phyloP scores from a whole-genome alignment of 2,888 invertebrate genomes.

The Seira ritae region DNA sequence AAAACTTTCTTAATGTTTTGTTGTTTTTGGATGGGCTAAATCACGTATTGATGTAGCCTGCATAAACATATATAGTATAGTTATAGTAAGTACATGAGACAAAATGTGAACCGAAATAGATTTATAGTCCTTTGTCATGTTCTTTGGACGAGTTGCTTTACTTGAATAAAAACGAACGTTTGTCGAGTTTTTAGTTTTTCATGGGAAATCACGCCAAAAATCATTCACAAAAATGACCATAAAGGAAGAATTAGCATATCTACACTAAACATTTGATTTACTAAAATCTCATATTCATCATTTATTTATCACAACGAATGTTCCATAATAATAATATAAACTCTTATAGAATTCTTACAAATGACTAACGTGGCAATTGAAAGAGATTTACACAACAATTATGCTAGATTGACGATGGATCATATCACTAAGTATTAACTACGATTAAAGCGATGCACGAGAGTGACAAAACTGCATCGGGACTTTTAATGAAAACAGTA shows the following conservation, averaged over 20 bases:
- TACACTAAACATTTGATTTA: neutral
- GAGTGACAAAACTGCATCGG: no score
- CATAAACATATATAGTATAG: neutral
- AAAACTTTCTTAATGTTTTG: neutral
- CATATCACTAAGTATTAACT: no score
- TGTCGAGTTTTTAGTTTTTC: neutral
- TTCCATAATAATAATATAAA: neutral
- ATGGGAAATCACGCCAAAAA: neutral
- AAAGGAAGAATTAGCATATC: neutral
- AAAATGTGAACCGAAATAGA: neutral
- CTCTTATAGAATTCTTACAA: neutral
- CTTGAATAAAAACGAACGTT: conserved; percentile 16
- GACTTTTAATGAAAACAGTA: no score
- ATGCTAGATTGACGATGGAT: no score
- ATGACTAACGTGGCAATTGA: no score
- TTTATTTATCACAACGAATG: neutral
- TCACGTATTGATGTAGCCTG: no score
- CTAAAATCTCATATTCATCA: neutral
- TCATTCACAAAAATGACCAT: neutral
- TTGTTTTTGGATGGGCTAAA: neutral
- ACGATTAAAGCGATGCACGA: no score
- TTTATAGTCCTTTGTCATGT: neutral
- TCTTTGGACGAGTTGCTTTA: conserved; percentile 11
- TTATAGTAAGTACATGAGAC: neutral
- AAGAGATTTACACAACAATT: no score